Base-by-base conservation (phyloP, 2,888 invertebrate species). In the Drosophila setosimentum region DNA sequence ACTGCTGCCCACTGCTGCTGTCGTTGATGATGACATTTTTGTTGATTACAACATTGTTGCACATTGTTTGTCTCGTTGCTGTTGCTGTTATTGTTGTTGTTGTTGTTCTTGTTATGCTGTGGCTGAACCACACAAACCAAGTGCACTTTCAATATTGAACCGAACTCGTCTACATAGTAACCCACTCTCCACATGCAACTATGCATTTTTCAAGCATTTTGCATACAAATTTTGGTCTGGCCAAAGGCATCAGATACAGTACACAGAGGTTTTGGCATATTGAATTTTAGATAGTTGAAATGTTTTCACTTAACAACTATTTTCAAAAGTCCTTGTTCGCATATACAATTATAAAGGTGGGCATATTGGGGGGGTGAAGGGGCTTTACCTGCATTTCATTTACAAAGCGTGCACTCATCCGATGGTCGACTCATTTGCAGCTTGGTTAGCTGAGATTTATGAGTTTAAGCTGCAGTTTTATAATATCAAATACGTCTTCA, bases 41-140 rank as follows among this genome's bases (percentile, higher is more conserved):
- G 81, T 80, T 83, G 83, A 83, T 83, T 83, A 83, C 83, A 83
- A 83, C 78, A 82, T 80, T 82, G 82, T 82, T 80, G 77, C 80
- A 75, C 78, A 78, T 81, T 81, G 82, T 81, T 80, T 80, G 80
- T 77, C 68, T 80, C 71, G 80, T 69, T 73, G 71, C 51, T 75
- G 67, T 60, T 55, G 51, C 30, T 63, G 67, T 58, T 63, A 54
- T 35, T 63, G 32, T 29, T 62, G 33, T 50, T 70, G 35, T 27
- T 61, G 61, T 70, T 70, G 64, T 57, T 62, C 57, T 53, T 68
- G 58, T 57, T 64, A 50, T 64, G 64, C 64, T 78, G 80, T 60
- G 77, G 80, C 80, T 69, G 65, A 77, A 80, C 80, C 80, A 72
- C 80, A 80, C 80, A 77, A 78, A 80, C 80, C 80, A 72, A 80